These are phyloP conservation scores for Amphipyra tragopoginis DNA, from an alignment of 2,888 invertebrate species.

Conservation along the genomic window DNA sequence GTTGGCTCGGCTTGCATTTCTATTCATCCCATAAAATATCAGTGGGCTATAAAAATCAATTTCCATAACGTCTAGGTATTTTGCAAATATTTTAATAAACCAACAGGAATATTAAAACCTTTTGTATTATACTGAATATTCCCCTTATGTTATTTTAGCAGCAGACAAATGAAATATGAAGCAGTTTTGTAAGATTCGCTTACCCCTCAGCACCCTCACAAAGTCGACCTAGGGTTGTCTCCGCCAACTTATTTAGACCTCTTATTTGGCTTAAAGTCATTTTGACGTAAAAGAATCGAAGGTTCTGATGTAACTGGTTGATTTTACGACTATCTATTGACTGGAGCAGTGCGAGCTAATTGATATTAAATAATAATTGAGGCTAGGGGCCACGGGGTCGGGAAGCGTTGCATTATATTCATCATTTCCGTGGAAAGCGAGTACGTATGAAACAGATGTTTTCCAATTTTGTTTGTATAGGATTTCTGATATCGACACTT, in stretches of 20 bases:
- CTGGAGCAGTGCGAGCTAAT: slow-evolving; percentile 66
- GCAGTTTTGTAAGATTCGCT: slow-evolving; percentile 58
- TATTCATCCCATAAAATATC: slow-evolving; percentile 14
- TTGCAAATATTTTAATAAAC: slow-evolving; percentile 43
- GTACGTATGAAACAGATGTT: slow-evolving; percentile 62
- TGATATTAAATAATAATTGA: slow-evolving; percentile 79
- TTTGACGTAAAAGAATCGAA: slow-evolving; percentile 16
- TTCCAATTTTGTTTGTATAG: slow-evolving; percentile 47
- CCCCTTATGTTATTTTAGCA: slow-evolving; percentile 63
- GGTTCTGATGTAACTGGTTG: slow-evolving; percentile 55
- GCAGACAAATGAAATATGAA: slow-evolving; percentile 66
- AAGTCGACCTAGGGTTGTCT: slow-evolving; percentile 48
- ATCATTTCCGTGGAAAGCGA: slow-evolving; percentile 59
- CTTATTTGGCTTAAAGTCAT: slow-evolving; percentile 1
- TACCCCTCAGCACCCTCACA: slow-evolving; percentile 55
- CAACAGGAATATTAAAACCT: slow-evolving; percentile 44
- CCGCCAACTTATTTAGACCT: slow-evolving; percentile 56
- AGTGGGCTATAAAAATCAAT: slow-evolving; percentile 5
- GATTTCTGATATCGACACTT: slow-evolving; percentile 1
- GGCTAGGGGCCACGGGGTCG: slow-evolving; percentile 60
- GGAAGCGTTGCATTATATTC: slow-evolving; percentile 67
- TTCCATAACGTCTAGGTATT: slow-evolving; percentile 30
- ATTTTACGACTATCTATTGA: slow-evolving; percentile 55
- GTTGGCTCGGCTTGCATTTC: neutral
- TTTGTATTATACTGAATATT: slow-evolving; percentile 47